Conservation (phyloP, 2,797 vertebrate species). For the Karalla daura region DNA sequence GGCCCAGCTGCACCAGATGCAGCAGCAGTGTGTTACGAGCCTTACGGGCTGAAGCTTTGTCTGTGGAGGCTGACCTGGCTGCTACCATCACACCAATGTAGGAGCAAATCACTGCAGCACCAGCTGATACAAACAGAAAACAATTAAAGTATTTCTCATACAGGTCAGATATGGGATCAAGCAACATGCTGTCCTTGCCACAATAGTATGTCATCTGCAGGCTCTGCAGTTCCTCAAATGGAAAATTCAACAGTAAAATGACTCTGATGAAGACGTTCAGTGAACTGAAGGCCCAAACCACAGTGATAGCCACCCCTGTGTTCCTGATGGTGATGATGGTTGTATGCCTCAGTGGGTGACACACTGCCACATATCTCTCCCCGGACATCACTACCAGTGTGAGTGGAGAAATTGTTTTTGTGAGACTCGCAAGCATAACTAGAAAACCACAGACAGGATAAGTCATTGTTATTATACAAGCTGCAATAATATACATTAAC, state of each 20-base stretch:
- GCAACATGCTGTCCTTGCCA: too few species aligned
- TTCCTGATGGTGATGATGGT: conserved; percentile 11
- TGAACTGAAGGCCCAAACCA: conserved; percentile 11
- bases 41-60: too few species aligned
- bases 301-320: conserved; percentile 27
- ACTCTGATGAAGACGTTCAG: conserved; percentile 11
- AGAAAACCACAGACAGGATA: conserved; percentile 46
- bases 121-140: too few species aligned
- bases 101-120: too few species aligned
- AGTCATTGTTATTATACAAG: neutral
- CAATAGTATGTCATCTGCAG: too few species aligned
- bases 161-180: too few species aligned
- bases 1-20: too few species aligned
- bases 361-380: conserved; percentile 38
- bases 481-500: conserved; percentile 28
- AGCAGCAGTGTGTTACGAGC: too few species aligned
- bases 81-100: too few species aligned
- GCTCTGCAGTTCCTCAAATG: conserved; percentile 2
- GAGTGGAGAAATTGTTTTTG: conserved; percentile 46
- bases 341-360: conserved; percentile 48
- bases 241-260: neutral
- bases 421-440: neutral
- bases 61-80: too few species aligned
- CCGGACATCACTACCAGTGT: neutral
- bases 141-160: too few species aligned